Base-by-base conservation (phyloP, 1,140 invertebrate genomes). In the Heliothis subflexa region DNA sequence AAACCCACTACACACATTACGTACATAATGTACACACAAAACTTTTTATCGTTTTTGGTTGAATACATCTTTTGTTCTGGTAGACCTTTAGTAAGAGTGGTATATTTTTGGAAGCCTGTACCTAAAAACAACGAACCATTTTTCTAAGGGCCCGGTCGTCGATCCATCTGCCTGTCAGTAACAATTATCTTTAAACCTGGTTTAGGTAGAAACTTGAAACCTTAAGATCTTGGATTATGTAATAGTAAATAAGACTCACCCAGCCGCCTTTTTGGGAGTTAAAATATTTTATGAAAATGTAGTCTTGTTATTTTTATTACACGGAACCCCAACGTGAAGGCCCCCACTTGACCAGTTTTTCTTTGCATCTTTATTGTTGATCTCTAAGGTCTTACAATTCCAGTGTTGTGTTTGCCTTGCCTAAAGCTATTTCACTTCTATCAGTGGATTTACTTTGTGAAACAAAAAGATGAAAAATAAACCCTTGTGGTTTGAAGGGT, bases 51-150 rank as follows among this genome's bases (percentile, higher is more conserved):
- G 45, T 68, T 68, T 68, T 12, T 68, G 45, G 11, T 21, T 25
- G 64, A 68, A 47, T 11, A 68, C 21, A 50, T 68, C 18, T 68
- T 68, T 68, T 68, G 64, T 50, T 68, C 61, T 64, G 9, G 9
- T 5, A n/a, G 62, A 50, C 45, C 64, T 12, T 40, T 5, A 5
- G 33, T 40, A 40, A 40, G 5, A 40, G 4, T 5, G 4, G 33
- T 40, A 40, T 40, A 40, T 40, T 40, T 40, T 40, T 40, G 33
- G 33, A 40, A 40, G 33, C 0, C 33, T 5, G 33, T 40, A 40
- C 33, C 9, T 40, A 40, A 40, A 9, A 40, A 40, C 33, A 9
- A 40, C 33, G 5, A 9, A 40, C 5, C 33, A 40, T 40, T 40
- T 40, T 33, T 40, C 9, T 40, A 40, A 40, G 33, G 7, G 4